These are phyloP conservation scores for Zygaena filipendulae DNA, from an alignment of 2,888 invertebrate species.

Conservation along the genomic window DNA sequence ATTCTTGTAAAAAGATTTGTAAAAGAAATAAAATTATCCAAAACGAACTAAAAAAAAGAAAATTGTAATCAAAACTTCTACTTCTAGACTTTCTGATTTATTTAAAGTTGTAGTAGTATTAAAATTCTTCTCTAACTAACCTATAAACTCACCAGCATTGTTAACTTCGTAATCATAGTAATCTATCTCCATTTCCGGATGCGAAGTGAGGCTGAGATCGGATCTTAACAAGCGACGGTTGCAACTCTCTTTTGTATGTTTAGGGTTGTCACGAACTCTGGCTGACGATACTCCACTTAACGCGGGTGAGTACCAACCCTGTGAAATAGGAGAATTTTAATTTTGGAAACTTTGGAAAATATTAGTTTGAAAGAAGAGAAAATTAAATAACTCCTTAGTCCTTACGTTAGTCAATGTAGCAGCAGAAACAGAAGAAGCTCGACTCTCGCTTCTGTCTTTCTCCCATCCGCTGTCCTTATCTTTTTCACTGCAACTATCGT, in stretches of 20 bases:
- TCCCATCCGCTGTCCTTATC: constrained; percentile 57
- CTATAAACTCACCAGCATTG: constrained; percentile 61
- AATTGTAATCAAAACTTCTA: too few species aligned
- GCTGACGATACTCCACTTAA: constrained; percentile 74
- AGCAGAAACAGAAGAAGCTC: constrained; percentile 61
- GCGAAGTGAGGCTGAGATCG: constrained; percentile 81
- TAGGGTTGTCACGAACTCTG: constrained; percentile 73
- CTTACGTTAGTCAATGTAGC: constrained; percentile 73
- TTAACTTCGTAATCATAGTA: constrained; percentile 92
- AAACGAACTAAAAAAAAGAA: too few species aligned
- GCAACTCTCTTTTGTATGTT: constrained; percentile 82
- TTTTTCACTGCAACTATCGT: constrained; percentile 47
- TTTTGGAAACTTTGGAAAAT: neutral
- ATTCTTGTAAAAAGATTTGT: too few species aligned
- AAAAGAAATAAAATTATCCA: too few species aligned
- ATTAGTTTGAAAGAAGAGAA: too few species aligned
- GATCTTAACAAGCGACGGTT: constrained; percentile 77
- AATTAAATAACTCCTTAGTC: too few species aligned
- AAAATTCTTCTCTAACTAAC: too few species aligned
- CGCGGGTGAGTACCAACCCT: constrained; percentile 81
- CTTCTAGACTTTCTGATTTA: too few species aligned
- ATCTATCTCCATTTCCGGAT: constrained; percentile 85
- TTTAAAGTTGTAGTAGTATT: too few species aligned
- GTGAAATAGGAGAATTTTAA: constrained; percentile 13
- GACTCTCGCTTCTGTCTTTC: constrained; percentile 49